Conservation (phyloP, 2,888 invertebrate species). For the Parelbella ahira region DNA sequence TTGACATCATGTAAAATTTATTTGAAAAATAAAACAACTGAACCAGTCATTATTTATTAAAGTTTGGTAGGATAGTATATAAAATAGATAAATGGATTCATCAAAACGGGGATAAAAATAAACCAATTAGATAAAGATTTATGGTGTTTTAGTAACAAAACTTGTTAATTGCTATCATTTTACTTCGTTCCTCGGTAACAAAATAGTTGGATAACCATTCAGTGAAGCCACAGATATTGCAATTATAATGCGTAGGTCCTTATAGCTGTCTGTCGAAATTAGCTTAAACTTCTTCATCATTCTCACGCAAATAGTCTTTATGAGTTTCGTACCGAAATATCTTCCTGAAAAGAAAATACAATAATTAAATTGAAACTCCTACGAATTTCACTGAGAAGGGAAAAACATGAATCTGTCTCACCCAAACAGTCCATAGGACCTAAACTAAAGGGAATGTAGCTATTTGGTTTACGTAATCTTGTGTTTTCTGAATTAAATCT, state of each 20-base stretch:
- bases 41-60: no score
- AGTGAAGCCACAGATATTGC: constrained; percentile 50
- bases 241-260: constrained; percentile 48
- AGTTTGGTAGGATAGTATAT: no score
- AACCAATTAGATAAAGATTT: no score
- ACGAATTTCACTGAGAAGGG: no score
- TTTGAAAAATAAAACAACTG: no score
- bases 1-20: no score
- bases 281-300: constrained; percentile 49
- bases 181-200: constrained; percentile 40
- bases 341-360: constrained; percentile 58
- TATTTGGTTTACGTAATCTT: constrained; percentile 46
- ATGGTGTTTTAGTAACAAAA: no score
- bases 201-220: constrained; percentile 45
- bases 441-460: constrained; percentile 62
- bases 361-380: no score
- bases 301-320: constrained; percentile 54
- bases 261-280: constrained; percentile 43
- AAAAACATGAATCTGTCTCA: no score
- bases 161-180: not conserved
- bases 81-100: no score
- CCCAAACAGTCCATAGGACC: constrained; percentile 71
- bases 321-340: constrained; percentile 51
- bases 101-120: no score
- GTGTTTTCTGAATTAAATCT: constrained; percentile 53